These are phyloP conservation scores for Goniozus legneri DNA, from an alignment of 1,140 invertebrate species.

Conservation along the genomic window DNA sequence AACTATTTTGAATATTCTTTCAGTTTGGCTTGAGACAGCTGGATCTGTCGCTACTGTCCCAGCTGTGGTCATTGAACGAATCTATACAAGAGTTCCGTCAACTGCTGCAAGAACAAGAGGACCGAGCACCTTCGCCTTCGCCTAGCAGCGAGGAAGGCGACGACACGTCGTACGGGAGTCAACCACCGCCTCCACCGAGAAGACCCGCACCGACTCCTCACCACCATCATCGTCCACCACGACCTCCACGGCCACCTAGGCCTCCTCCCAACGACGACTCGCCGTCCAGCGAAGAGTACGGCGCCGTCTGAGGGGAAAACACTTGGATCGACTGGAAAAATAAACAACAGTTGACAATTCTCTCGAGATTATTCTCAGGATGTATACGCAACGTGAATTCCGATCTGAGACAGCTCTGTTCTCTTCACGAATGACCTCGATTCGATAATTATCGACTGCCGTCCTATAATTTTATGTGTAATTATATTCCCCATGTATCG, in stretches of 20 bases:
- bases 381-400: too few relatives aligned
- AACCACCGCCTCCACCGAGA: constrained; percentile 41
- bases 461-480: too few relatives aligned
- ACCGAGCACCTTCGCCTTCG: constrained; percentile 60
- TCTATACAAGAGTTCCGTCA: constrained; percentile 82
- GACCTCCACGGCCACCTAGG: constrained; percentile 39
- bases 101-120: constrained; percentile 67
- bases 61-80: constrained; percentile 84
- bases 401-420: too few relatives aligned
- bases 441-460: too few relatives aligned
- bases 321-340: too few relatives aligned
- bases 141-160: constrained; percentile 64
- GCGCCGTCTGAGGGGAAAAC: constrained; percentile 40
- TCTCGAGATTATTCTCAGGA: too few relatives aligned
- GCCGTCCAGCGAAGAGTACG: constrained; percentile 52
- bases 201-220: constrained; percentile 38
- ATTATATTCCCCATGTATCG: too few relatives aligned
- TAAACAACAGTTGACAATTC: too few relatives aligned
- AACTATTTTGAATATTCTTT: constrained; percentile 36
- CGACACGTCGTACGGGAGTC: constrained; percentile 48
- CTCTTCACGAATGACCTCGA: too few relatives aligned
- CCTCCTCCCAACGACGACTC: constrained; percentile 49
- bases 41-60: constrained; percentile 79
- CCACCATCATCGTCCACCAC: constrained; percentile 44
- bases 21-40: constrained; percentile 80